phyloP scores from a whole-genome alignment of 2,888 invertebrate genomes.

The Creontiades dilutus region DNA sequence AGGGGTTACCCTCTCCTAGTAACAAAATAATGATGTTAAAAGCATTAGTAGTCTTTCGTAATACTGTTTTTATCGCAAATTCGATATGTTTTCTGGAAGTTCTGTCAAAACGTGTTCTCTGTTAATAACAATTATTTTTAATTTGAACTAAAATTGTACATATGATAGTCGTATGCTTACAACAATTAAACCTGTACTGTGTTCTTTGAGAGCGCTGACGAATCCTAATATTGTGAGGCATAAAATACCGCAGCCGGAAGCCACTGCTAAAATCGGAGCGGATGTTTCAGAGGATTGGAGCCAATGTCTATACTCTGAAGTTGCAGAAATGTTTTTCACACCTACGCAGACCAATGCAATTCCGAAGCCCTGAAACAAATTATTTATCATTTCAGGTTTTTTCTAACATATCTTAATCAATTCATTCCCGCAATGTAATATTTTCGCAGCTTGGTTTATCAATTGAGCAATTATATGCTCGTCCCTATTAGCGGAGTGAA shows the following conservation, averaged over 20 bases:
- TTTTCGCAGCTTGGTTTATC: too few relatives aligned
- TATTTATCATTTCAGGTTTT: too few relatives aligned
- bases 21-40: too few relatives aligned
- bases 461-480: too few relatives aligned
- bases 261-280: conserved; percentile 36
- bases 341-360: conserved; percentile 53
- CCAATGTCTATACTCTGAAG: conserved; percentile 40
- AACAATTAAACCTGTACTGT: neutral
- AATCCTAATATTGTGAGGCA: conserved; percentile 38
- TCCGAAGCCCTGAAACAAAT: conserved; percentile 57
- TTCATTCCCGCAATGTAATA: too few relatives aligned
- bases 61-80: too few relatives aligned
- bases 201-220: conserved; percentile 52
- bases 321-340: neutral
- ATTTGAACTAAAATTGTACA: neutral
- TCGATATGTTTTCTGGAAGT: too few relatives aligned
- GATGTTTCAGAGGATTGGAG: neutral
- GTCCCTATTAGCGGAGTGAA: too few relatives aligned
- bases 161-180: neutral
- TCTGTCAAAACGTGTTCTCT: too few relatives aligned
- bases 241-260: conserved; percentile 23
- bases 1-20: too few relatives aligned
- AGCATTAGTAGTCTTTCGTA: too few relatives aligned
- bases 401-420: too few relatives aligned
- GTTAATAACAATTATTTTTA: neutral